Percentiles rank a stretch among this genome's conserved stretches.
phyloP scores from a whole-genome alignment of 2,888 invertebrate genomes.

The Periphyllus acericola region DNA sequence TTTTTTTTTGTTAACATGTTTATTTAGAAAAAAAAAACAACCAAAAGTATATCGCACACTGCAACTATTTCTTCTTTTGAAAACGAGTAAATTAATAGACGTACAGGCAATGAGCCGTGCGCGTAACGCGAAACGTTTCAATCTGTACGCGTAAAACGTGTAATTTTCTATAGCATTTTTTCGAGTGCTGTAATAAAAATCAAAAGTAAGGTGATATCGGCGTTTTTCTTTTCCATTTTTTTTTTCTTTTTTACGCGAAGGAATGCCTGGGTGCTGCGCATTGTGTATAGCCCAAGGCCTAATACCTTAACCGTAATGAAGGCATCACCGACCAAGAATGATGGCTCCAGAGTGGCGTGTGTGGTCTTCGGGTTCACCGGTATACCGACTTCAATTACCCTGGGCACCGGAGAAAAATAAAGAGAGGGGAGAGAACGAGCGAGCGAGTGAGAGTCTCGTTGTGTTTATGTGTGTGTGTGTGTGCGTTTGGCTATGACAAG shows the following conservation, averaged over 20 bases:
- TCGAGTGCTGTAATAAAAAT: constrained; percentile 50
- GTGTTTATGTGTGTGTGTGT: neutral
- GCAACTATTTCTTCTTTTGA: neutral
- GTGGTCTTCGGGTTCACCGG: constrained; percentile 54
- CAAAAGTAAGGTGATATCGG: constrained; percentile 43
- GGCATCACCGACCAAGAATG: constrained; percentile 58
- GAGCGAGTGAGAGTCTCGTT: constrained; percentile 50
- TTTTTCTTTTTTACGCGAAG: constrained; percentile 55
- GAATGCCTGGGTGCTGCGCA: constrained; percentile 53
- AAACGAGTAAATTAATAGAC: no score
- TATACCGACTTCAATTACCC: constrained; percentile 61
- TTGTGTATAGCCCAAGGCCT: constrained; percentile 57
- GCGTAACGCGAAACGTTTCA: neutral
- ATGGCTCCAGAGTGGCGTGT: constrained; percentile 53
- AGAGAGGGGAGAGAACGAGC: constrained; percentile 27
- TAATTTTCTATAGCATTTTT: neutral
- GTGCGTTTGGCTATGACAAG: constrained; percentile 56
- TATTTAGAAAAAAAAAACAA: neutral
- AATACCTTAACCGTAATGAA: constrained; percentile 59
- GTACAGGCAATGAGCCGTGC: no score
- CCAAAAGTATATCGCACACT: neutral
- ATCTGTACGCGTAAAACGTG: neutral
- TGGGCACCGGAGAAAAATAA: constrained; percentile 26
- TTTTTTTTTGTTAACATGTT: neutral
- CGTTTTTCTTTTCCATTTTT: constrained; percentile 8